These are phyloP conservation scores for Tetramorium bicarinatum DNA, from an alignment of 2,888 invertebrate species.

Conservation along the genomic window DNA sequence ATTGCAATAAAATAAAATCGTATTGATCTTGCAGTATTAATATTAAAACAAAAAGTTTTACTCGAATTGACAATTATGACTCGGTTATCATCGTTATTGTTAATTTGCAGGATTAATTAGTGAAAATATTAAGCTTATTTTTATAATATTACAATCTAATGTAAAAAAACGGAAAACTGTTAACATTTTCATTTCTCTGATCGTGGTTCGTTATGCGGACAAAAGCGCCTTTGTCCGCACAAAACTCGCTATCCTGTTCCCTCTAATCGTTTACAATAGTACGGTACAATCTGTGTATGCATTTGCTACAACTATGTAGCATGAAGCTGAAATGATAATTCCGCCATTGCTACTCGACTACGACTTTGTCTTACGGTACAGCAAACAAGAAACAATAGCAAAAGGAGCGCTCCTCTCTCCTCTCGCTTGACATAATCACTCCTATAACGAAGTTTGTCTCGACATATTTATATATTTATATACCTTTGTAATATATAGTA, in stretches of 20 bases:
- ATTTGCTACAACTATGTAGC: slow-evolving; percentile 76
- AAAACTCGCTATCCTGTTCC: slow-evolving; percentile 39
- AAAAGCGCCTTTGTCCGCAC: slow-evolving; percentile 46
- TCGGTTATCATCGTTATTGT: background rate
- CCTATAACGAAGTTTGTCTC: slow-evolving; percentile 38
- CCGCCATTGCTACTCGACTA: slow-evolving; percentile 53
- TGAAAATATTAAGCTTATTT: background rate
- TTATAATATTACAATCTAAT: background rate
- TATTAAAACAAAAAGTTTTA: background rate
- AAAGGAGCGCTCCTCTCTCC: slow-evolving; percentile 18
- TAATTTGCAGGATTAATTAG: background rate
- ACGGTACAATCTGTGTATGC: slow-evolving; percentile 68
- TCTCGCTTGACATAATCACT: slow-evolving; percentile 27
- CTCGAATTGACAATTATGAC: background rate
- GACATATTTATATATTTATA: slow-evolving; percentile 58
- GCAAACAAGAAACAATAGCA: slow-evolving; percentile 59
- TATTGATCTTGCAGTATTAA: background rate
- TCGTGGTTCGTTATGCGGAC: slow-evolving; percentile 61
- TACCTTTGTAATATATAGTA: slow-evolving; percentile 44
- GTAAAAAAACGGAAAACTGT: background rate
- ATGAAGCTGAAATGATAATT: slow-evolving; percentile 75
- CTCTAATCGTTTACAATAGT: slow-evolving; percentile 55
- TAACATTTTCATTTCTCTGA: slow-evolving; percentile 45
- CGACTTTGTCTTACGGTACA: slow-evolving; percentile 50
- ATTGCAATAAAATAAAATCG: background rate